A percentile compares a stretch with the other conserved stretches of the same genome.
Evolutionary conservation across 2,113 vertebrate species (phyloP).

Genomic region (Cheilinus undulatus): DNA sequence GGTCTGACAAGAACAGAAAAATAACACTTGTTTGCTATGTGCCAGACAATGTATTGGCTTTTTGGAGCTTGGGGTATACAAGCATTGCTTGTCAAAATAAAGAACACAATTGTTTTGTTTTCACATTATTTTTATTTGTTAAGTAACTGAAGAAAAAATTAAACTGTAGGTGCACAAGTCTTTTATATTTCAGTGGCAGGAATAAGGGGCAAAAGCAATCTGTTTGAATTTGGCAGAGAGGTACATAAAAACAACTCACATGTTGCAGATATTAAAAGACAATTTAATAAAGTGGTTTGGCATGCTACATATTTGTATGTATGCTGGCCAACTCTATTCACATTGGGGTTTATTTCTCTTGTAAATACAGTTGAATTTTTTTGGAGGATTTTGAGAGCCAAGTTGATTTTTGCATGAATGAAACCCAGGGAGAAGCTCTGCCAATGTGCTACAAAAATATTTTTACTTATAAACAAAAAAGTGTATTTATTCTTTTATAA

Average conservation of each 20-base stretch:
- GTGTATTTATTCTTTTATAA: background rate
- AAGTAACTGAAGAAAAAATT: background rate
- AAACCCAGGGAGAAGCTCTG: background rate
- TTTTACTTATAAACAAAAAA: background rate
- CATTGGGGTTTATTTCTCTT: background rate
- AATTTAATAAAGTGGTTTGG: background rate
- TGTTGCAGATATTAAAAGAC: background rate
- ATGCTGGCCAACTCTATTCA: background rate
- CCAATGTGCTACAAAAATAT: background rate
- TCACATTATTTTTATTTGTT: background rate
- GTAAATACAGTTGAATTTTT: background rate
- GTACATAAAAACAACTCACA: background rate
- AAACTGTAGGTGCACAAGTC: background rate
- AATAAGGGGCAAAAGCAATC: background rate
- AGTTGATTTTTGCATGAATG: background rate
- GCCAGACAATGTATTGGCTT: background rate
- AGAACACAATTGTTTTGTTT: background rate
- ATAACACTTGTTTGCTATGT: too few relatives aligned
- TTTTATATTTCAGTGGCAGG: background rate
- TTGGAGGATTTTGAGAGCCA: background rate
- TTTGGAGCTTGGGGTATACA: background rate
- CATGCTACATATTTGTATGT: background rate
- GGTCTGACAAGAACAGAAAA: too few relatives aligned
- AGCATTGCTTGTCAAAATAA: constrained; percentile 9
- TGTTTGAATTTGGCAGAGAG: constrained; percentile 4